Percentiles rank a stretch among this genome's conserved stretches.
phyloP scores from a whole-genome alignment of 2,888 invertebrate genomes.

The Drosophila nr. perissopoda region DNA sequence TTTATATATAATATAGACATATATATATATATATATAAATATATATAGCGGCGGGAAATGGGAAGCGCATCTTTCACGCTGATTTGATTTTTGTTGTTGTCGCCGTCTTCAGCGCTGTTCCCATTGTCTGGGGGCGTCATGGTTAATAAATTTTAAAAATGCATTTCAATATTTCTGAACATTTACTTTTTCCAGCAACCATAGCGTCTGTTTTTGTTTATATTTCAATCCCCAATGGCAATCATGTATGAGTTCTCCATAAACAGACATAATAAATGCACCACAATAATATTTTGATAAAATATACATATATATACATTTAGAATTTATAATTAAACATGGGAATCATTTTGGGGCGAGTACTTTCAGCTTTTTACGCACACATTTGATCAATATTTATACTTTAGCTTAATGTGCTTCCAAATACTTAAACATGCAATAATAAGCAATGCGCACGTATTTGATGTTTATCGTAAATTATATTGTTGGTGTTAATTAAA shows the following conservation, averaged over 20 bases:
- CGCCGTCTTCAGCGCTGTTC: conserved; percentile 6
- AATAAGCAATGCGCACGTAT: conserved; percentile 54
- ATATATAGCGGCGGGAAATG: conserved; percentile 43
- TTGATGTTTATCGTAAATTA: conserved; percentile 72
- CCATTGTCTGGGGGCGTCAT: conserved; percentile 61
- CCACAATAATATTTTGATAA: background rate
- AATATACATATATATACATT: background rate
- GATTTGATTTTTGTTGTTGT: conserved; percentile 39
- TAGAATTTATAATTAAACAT: background rate
- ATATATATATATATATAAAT: no score
- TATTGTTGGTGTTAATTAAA: conserved; percentile 78
- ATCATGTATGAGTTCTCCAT: conserved; percentile 54
- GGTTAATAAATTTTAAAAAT: conserved; percentile 73
- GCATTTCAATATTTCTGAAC: conserved; percentile 54
- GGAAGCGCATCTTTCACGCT: conserved; percentile 70
- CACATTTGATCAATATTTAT: conserved; percentile 14
- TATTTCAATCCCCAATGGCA: conserved; percentile 59
- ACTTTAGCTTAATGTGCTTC: conserved; percentile 14
- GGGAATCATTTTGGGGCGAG: background rate
- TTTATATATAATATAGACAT: background rate
- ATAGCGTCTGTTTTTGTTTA: conserved; percentile 66
- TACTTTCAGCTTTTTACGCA: background rate
- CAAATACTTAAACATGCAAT: conserved; percentile 54
- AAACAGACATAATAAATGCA: conserved; percentile 27
- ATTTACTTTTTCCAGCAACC: conserved; percentile 55